Evolutionary conservation across 2,113 vertebrate genomes (phyloP).

Genomic region (Epinephelus lanceolatus): DNA sequence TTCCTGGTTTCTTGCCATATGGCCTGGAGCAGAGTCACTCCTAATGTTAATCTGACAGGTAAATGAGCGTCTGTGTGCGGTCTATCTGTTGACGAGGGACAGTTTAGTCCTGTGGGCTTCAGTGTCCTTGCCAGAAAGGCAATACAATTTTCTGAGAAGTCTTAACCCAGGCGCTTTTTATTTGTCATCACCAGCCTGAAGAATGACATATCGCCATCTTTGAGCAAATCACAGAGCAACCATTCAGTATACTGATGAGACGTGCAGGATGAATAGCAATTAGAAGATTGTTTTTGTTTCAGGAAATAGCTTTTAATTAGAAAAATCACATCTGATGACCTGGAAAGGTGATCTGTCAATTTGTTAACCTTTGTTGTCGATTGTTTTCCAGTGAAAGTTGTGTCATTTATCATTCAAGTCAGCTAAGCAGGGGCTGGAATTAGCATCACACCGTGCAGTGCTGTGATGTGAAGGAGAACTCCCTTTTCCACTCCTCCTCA

Average conservation of each 20-base stretch:
- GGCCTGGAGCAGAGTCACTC: constrained; percentile 72
- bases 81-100: constrained; percentile 78
- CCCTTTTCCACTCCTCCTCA: constrained; percentile 63
- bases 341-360: constrained; percentile 33
- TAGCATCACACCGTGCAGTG: constrained; percentile 60
- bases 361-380: constrained; percentile 5
- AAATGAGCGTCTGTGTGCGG: constrained; percentile 80
- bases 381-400: constrained; percentile 40
- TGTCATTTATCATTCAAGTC: constrained; percentile 63
- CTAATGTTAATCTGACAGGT: constrained; percentile 83
- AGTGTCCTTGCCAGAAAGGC: constrained; percentile 81
- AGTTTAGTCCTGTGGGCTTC: constrained; percentile 75
- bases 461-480: constrained; percentile 56
- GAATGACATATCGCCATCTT: constrained; percentile 65
- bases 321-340: constrained; percentile 48
- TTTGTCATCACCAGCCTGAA: constrained; percentile 57
- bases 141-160: constrained; percentile 69
- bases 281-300: constrained; percentile 42
- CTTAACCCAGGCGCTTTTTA: constrained; percentile 56
- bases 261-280: constrained; percentile 40
- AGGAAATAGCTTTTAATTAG: constrained; percentile 52
- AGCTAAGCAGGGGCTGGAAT: constrained; percentile 39
- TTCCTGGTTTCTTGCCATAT: constrained; percentile 74
- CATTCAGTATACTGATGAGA: constrained; percentile 5
- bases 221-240: constrained; percentile 40